Percentiles rank a stretch among this genome's conserved stretches.
Evolutionary conservation across 2,113 vertebrate species (phyloP).

Genomic region (Tachysurus vachellii): DNA sequence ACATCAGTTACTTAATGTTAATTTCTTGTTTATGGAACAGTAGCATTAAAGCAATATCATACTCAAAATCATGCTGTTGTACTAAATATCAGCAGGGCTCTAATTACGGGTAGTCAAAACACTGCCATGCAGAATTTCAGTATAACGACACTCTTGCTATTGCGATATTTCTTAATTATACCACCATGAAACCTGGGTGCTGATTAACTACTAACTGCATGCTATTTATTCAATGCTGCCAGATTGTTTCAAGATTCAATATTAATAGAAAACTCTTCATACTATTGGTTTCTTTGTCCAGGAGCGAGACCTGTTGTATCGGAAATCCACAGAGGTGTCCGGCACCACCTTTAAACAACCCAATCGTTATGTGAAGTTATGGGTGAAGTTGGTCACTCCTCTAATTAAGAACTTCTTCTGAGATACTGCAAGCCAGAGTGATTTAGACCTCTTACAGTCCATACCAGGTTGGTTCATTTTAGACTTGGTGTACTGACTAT

Average conservation of each 20-base stretch:
- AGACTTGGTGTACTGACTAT: not conserved
- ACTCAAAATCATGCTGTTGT: not conserved
- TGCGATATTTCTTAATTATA: not conserved
- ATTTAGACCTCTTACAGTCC: slow-evolving; percentile 11
- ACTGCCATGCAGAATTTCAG: not conserved
- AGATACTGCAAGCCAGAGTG: slow-evolving; percentile 41
- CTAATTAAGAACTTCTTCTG: slow-evolving; percentile 98
- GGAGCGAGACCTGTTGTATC: slow-evolving; percentile 90
- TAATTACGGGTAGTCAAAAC: not conserved
- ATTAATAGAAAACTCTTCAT: not conserved
- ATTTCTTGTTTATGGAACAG: not conserved
- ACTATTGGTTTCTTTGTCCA: slow-evolving; percentile 52
- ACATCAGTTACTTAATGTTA: not conserved
- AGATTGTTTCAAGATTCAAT: not conserved
- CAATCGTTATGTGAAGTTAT: slow-evolving; percentile 86
- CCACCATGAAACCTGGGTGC: not conserved
- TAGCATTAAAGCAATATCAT: not conserved
- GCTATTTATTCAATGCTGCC: not conserved
- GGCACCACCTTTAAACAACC: slow-evolving; percentile 86
- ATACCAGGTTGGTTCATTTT: slow-evolving; percentile 20
- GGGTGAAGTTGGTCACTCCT: slow-evolving; percentile 94
- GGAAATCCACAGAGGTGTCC: slow-evolving; percentile 79
- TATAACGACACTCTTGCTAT: not conserved
- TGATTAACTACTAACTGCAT: not conserved
- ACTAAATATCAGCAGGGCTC: not conserved